Evolutionary conservation across 2,113 vertebrate species (phyloP), one percentile per base, ranked within the genome.

Genomic region (Ageneiosus marmoratus): DNA sequence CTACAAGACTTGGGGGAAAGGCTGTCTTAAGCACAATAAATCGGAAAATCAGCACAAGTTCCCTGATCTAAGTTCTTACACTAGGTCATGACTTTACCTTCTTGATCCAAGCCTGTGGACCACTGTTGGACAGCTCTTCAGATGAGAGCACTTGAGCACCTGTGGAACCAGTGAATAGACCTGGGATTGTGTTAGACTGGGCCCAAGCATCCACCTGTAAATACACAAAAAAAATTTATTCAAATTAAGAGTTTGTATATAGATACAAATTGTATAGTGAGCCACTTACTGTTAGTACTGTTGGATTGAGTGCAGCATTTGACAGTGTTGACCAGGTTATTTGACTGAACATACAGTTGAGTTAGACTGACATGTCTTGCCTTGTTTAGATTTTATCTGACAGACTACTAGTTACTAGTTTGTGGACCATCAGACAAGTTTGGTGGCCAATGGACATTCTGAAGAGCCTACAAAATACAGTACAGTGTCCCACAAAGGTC

Each of bases 51-150:
- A 48, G 24, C 24, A 72, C 44, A 72, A 80, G 44, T 53, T 34
- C 69, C 32, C 56, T 60, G 46, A 9, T 73, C 24, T 34, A 70
- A 73, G 44, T 72, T 56, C 4, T 75, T 32, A 10, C 53, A 79
- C 60, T 41, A 29, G 37, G 27, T 63, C 60, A 51, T 79, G 70
- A 77, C 79, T 83, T 89, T 95, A 98, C 98, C 96, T 99, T 99
- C 94, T 97, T 97, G 77, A 99, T 95, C 98, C 98, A 99, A 7
- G 98, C 98, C 88, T 99, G 98, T 46, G 97, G 97, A n/a, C 98
- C 98, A 27, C 96, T 96, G 90, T 94, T 97, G 79, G 97, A 96
- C 89, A 99, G 91, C 90, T 99, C 97, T 82, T 99, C 97, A 0
- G 97, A 96, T 48, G 94, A 96, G 83, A 99, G 93, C 86, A 99